Percentiles rank a stretch among this genome's conserved stretches.
phyloP scores from a whole-genome alignment of 2,888 invertebrate species.

The Taphrorychus bicolor region DNA sequence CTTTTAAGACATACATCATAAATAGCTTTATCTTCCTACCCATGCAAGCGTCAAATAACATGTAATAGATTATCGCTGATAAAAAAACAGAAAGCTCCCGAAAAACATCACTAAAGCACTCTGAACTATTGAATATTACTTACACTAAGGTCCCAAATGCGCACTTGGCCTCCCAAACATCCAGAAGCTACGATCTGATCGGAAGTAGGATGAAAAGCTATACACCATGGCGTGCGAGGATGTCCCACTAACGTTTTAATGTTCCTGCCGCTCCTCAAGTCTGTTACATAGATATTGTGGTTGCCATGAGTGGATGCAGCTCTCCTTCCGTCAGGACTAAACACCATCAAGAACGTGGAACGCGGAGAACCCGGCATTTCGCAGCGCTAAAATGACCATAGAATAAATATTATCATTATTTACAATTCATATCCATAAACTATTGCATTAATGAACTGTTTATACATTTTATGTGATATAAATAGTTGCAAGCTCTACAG shows the following conservation, averaged over 20 bases:
- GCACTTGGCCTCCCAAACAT: conserved; percentile 87
- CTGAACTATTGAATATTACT: conserved; percentile 25
- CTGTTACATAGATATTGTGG: conserved; percentile 86
- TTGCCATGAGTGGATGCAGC: conserved; percentile 90
- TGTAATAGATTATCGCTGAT: no score
- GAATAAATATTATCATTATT: no score
- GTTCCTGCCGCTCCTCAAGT: conserved; percentile 79
- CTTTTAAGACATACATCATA: no score
- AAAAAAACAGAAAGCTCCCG: no score
- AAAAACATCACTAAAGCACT: background rate
- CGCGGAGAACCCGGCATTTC: conserved; percentile 77
- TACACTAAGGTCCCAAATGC: conserved; percentile 86
- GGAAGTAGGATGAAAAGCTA: conserved; percentile 86
- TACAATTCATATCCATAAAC: no score
- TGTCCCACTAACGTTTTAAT: conserved; percentile 80
- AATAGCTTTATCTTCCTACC: no score
- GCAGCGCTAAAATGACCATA: conserved; percentile 61
- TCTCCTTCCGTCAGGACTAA: conserved; percentile 85
- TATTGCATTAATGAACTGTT: no score
- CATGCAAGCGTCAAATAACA: no score
- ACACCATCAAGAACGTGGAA: conserved; percentile 86
- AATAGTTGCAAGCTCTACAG: no score
- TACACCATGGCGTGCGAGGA: conserved; percentile 89
- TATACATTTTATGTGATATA: no score
- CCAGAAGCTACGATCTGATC: conserved; percentile 87